Base-by-base conservation (phyloP, 2,797 vertebrate genomes). In the Gambusia yucatana region DNA sequence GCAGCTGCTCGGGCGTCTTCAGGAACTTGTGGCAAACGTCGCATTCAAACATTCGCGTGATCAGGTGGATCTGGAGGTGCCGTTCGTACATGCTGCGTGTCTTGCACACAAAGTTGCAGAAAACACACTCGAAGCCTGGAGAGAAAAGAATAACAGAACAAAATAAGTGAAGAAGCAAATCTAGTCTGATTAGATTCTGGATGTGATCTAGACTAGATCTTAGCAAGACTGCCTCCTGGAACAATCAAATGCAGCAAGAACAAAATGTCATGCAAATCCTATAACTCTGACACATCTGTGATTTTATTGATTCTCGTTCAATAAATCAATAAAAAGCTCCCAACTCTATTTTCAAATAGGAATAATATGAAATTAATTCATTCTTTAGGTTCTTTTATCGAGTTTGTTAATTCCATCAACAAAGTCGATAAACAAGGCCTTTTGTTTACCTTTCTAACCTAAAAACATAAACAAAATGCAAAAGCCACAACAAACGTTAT, bases 21-120 rank as follows among this genome's bases (percentile, higher is more conserved):
- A 99, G 98, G 96, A 99, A 99, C 96, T 99, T 99, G 96, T 99
- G 98, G 96, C 98, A 99, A 93, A 99, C 96, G 46, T 99, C 97
- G 80, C 98, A 99, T 96, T 99, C 98, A 6, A 99, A 99, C 98
- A 99, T 99, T 90, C 98, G 97, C 46, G 98, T 97, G 95, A 99
- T 99, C 92, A 99, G 97, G 96, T 99, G 98, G 93, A 99, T 99
- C 96, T 99, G 98, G 87, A 99, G 97, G 87, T 99, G 98, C 59
- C 98, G 97, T 88, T 99, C 98, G 88, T 99, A 99, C 98, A 98
- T 99, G 75, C 96, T 97, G 91, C 98, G 98, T 85, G 98, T 99
- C 96, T 99, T 99, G 95, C 98, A 99, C 95, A 99, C 97, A 81
- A 99, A 99, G 93, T 99, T 99, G 97, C 98, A 99, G 96, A 99